Base-by-base conservation (phyloP, 2,113 vertebrate species). In the Syngnathus typhle region DNA sequence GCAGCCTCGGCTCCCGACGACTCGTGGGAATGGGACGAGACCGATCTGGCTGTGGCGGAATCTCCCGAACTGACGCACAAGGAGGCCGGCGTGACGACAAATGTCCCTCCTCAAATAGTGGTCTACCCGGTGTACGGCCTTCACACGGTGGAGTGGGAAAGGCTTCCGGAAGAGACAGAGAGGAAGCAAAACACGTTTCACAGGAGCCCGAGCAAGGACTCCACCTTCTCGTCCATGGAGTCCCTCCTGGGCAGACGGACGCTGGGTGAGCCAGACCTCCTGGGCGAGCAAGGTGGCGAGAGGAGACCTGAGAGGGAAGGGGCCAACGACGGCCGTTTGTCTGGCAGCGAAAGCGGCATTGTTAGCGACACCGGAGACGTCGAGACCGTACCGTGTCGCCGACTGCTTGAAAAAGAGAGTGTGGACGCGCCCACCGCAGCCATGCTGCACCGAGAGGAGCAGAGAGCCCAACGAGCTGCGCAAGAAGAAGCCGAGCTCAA, bases 11-110 rank as follows among this genome's bases (percentile, higher is more conserved):
- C 38, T 0, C 62, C 73, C 0, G 95, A 96, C 63, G 97, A 98
- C 81, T 95, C 93, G 41, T 91, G 96, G 80, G 97, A 99, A 82
- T 99, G 97, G 97, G 97, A 99, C 74, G 97, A 99, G 80, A 99
- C 91, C 1, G 97, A 99, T 65, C 96, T 99, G 83, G 92, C 95
- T 70, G 93, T 95, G 87, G 82, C 92, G 51, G 89, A 92, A 21
- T 74, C 83, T 39, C 89, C 84, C 46, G 90, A 92, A 74, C 85
- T 89, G 19, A 89, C 86, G 18, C 74, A 80, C 15, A 85, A 82
- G 66, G 52, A 11, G 10, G 52, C 63, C 76, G 1, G 18, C 1
- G 0, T 4, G 21, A 13, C 7, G 56, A 1, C 21, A 16, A 32
- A 23, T 23, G 15, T 11, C 39, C 27, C 18, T 8, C 60, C 60